phyloP scores from a whole-genome alignment of 23 tunicate species.

The Aplidium turbinatum region DNA sequence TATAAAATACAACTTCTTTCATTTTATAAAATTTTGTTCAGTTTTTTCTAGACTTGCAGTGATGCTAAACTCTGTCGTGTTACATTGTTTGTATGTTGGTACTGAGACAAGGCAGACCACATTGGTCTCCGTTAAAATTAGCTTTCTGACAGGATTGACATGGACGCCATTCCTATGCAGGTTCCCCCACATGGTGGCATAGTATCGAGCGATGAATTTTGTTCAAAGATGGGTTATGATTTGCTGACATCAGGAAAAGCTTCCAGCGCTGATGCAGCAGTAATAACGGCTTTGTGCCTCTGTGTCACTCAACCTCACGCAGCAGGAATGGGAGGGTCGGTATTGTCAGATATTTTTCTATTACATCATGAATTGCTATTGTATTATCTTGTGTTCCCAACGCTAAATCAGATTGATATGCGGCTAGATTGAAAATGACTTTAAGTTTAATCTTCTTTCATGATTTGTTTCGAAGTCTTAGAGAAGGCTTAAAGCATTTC shows the following conservation, averaged over 20 bases:
- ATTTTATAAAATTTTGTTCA: too few species aligned
- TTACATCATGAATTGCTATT: too few species aligned
- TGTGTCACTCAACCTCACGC: slow-evolving; percentile 72
- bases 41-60: too few species aligned
- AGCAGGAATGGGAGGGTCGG: slow-evolving; percentile 87
- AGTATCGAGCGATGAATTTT: slow-evolving; percentile 41
- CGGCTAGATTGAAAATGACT: too few species aligned
- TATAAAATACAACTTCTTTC: too few species aligned
- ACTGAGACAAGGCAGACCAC: neutral
- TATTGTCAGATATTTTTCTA: neutral
- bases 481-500: too few species aligned
- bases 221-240: slow-evolving; percentile 46
- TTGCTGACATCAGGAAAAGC: slow-evolving; percentile 21
- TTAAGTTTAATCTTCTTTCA: too few species aligned
- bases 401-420: too few species aligned
- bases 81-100: neutral
- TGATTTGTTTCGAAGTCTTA: too few species aligned
- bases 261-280: slow-evolving; percentile 67
- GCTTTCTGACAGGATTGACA: too few species aligned
- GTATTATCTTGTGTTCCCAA: too few species aligned
- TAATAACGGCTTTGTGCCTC: slow-evolving; percentile 63
- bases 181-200: slow-evolving; percentile 75
- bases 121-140: neutral
- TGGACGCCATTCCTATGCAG: slow-evolving; percentile 14
- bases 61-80: too few species aligned